phyloP scores from a whole-genome alignment of 2,113 vertebrate species.

The Upupa epops region DNA sequence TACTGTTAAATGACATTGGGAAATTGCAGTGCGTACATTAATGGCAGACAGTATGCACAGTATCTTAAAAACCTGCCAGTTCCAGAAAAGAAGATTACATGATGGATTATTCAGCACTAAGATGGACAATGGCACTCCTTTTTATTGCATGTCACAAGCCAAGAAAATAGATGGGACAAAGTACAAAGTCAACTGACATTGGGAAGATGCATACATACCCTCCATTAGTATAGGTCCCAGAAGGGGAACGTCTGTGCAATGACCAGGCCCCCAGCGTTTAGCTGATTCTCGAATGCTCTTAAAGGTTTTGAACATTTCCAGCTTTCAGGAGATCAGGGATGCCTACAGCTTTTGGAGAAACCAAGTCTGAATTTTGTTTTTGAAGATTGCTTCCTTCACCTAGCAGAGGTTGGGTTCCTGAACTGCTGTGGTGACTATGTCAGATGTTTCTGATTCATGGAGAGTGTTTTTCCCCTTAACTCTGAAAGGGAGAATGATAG shows the following conservation, averaged over 20 bases:
- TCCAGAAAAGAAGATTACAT: conserved; percentile 32
- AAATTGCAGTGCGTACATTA: background rate
- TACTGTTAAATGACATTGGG: background rate
- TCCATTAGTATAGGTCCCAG: background rate
- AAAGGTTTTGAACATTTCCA: background rate
- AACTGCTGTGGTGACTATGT: background rate
- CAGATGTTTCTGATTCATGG: background rate
- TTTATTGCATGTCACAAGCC: too few species aligned
- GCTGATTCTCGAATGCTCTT: background rate
- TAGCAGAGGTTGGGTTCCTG: background rate
- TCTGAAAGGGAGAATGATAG: background rate
- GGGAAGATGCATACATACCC: background rate
- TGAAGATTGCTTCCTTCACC: background rate
- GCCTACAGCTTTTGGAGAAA: background rate
- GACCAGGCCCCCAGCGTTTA: background rate
- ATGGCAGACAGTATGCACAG: conserved; percentile 25
- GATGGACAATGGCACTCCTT: background rate
- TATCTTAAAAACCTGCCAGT: background rate
- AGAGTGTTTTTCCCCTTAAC: background rate
- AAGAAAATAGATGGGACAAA: background rate
- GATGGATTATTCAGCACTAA: background rate
- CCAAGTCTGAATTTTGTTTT: background rate
- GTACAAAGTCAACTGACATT: background rate
- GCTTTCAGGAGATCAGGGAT: background rate
- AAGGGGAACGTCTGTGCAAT: background rate